A percentile compares a stretch with the other conserved stretches of the same genome.
These are phyloP conservation scores for Dreissena rostriformis DNA, from an alignment of 1,140 invertebrate genomes.

Conservation along the genomic window DNA sequence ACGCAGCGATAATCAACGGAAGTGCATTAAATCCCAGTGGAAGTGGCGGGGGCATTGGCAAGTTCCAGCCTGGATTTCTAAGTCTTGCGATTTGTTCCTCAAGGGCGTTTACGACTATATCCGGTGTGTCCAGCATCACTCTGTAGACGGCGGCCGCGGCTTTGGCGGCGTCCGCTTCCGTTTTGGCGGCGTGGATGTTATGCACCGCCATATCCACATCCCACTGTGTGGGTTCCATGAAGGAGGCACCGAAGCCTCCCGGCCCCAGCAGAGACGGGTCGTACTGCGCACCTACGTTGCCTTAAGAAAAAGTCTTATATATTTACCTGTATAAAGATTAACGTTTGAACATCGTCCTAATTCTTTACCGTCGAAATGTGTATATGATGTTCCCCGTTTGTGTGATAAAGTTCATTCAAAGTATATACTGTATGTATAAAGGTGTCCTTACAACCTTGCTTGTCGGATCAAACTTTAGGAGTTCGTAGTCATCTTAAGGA, in stretches of 20 bases:
- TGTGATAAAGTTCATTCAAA: too few species aligned
- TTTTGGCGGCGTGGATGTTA: slow-evolving; percentile 40
- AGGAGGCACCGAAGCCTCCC: neutral
- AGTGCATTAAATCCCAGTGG: slow-evolving; percentile 31
- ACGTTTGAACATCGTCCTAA: too few species aligned
- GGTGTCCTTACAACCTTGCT: too few species aligned
- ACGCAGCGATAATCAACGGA: slow-evolving; percentile 37
- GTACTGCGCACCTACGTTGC: neutral
- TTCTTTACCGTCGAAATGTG: too few species aligned
- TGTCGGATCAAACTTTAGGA: too few species aligned
- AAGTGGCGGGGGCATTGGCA: neutral
- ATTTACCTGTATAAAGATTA: too few species aligned
- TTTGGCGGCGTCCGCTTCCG: slow-evolving; percentile 31
- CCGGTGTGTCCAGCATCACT: slow-evolving; percentile 18
- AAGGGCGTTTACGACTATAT: slow-evolving; percentile 42
- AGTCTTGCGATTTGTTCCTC: slow-evolving; percentile 47
- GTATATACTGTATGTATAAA: too few species aligned
- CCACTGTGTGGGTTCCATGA: slow-evolving; percentile 45
- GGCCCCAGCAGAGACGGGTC: neutral
- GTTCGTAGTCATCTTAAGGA: too few species aligned
- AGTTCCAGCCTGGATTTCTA: slow-evolving; percentile 26
- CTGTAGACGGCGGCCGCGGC: slow-evolving; percentile 47
- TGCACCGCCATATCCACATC: slow-evolving; percentile 40
- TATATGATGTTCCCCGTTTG: too few species aligned
- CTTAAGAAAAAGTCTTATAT: neutral